Conservation (phyloP, 2,113 vertebrate genomes). For the Nothoprocta perdicaria region DNA sequence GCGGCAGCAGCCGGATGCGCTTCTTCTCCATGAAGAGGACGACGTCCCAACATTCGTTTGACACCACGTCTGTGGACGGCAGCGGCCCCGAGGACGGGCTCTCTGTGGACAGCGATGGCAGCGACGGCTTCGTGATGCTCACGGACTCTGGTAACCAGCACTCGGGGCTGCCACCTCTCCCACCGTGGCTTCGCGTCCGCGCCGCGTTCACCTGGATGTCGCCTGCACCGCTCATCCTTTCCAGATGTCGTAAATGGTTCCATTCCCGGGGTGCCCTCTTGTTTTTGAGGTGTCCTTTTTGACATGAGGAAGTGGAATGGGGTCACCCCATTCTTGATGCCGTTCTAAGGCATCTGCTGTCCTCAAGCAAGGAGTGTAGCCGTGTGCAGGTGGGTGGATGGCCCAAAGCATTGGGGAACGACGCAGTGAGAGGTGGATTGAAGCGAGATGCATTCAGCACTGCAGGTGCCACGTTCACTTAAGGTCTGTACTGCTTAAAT, state of each 20-base stretch:
- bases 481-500: background rate
- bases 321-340: background rate
- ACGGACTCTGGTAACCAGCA: constrained; percentile 84
- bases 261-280: background rate
- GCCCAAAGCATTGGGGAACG: background rate
- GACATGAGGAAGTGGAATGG: background rate
- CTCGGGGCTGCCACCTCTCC: background rate
- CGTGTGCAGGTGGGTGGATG: background rate
- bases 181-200: rapidly evolving
- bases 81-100: constrained; percentile 89
- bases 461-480: background rate
- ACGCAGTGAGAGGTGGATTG: background rate
- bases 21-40: constrained; percentile 89
- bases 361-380: background rate
- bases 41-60: constrained; percentile 91
- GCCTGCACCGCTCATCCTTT: background rate
- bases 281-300: background rate
- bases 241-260: background rate
- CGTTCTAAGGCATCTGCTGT: background rate
- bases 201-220: rapidly evolving
- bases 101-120: constrained; percentile 91
- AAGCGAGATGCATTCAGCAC: background rate
- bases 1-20: constrained; percentile 67
- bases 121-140: constrained; percentile 89
- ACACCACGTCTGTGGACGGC: constrained; percentile 87